Evolutionary conservation across 1,140 invertebrate species (phyloP), one percentile per base, ranked within the genome.

Genomic region (Drosophila insularis): DNA sequence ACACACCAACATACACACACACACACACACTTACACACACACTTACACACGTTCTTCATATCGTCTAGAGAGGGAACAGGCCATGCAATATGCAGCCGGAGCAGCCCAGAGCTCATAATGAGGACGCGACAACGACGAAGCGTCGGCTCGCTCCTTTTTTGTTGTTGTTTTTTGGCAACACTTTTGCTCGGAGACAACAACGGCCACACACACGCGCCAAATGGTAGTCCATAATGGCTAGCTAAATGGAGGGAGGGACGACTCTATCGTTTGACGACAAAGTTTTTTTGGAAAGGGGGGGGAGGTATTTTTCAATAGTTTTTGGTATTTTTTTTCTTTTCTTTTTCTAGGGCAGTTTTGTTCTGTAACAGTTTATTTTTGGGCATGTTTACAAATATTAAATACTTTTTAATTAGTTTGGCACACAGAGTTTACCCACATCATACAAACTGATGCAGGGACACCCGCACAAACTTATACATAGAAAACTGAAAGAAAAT

Each of bases 341-440:
- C 21, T 10, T 37, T 55, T 40, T 31, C 39, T 27, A 14, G 19
- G 40, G 27, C 1, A 31, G 7, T 39, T 43, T n/a, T 27, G 27
- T 27, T 43, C 39, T 53, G 31, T 60, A 68, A 60, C 55, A 85
- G 68, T 87, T 82, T 84, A 79, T 78, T 89, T 72, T 76, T 56
- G 63, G 69, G 54, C 84, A 80, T 87, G 82, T 89, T 89, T 84
- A 77, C 84, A 78, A 72, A 89, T 89, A 82, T 89, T 87, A 87
- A 87, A 87, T 80, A 87, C 75, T 89, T 87, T 89, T 80, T 87
- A 87, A 87, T 87, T 87, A 87, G 82, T 87, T 87, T 87, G 64
- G 75, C 82, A 89, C 61, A 71, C 80, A 37, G 10, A 37, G 35
- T 11, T 13, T 13, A 11, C 35, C 10, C 35, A 11, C 35, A 11